Evolutionary conservation across 2,113 vertebrate genomes (phyloP), one percentile per base, ranked within the genome.

Genomic region (Conger conger): DNA sequence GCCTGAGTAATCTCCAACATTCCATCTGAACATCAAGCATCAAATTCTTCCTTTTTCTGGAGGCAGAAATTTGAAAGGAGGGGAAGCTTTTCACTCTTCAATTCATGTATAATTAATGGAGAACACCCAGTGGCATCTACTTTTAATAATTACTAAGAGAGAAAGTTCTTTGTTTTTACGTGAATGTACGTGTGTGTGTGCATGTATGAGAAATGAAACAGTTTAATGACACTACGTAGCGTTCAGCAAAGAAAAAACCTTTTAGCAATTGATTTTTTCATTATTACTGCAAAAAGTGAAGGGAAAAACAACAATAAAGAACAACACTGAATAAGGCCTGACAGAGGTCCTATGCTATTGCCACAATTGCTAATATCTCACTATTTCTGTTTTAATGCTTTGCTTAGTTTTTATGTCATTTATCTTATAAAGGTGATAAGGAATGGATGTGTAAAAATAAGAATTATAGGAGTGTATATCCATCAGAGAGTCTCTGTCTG

Each of bases 81-180:
- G 57, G 57, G 57, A 27, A 23, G 27, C 63, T 73, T 33, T 30
- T 27, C 63, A 33, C 63, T 30, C 63, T 68, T 27, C 27, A 73
- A 33, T 30, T 73, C 68, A 73, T 73, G 11, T 73, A 73, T 73
- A 9, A 73, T 73, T 73, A 73, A 73, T 33, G n/a, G n/a, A 33
- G 68, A 33, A n/a, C 6, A 13, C n/a, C n/a, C 68, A 73, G 68
- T 73, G 68, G 68, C 68, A 33, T 73, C 68, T 73, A 30, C 68
- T 73, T 73, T 73, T 33, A 73, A 73, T 73, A 73, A 73, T 73
- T 73, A 73, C 68, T 73, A 30, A 73, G 68, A 33, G 68, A 33
- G n/a, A 73, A 9, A 63, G 57, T 8, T 50, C 45, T 50, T 50
- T 50, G 8, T 50, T 42, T 42, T 4, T 42, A 6, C 9, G 40